Evolutionary conservation across 2,888 invertebrate genomes (phyloP).

Genomic region (Limulus polyphemus): DNA sequence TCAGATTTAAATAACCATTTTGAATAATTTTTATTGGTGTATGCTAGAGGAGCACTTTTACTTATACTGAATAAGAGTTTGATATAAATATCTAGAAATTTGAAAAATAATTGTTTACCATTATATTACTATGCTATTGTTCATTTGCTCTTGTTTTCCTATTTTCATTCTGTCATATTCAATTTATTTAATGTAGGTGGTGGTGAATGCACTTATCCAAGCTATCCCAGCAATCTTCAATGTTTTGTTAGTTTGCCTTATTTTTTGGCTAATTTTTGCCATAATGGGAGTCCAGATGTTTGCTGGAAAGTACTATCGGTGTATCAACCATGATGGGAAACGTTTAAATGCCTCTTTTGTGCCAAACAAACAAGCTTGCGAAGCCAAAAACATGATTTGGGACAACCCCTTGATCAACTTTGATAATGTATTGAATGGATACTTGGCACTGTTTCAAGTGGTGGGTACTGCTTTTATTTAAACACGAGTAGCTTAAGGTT

Average conservation of each 20-base stretch:
- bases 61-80: too few relatives aligned
- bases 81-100: too few relatives aligned
- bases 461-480: conserved; percentile 29
- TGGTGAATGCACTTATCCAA: conserved; percentile 96
- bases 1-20: too few relatives aligned
- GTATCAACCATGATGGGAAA: conserved; percentile 70
- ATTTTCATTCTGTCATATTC: too few relatives aligned
- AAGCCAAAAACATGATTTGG: conserved; percentile 69
- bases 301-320: conserved; percentile 91
- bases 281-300: conserved; percentile 98
- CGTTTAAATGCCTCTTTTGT: conserved; percentile 68
- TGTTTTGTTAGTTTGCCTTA: conserved; percentile 95
- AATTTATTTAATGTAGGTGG: conserved; percentile 53
- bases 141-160: too few relatives aligned
- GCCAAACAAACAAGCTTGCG: conserved; percentile 70
- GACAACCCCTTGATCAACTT: conserved; percentile 95
- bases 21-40: too few relatives aligned
- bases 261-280: conserved; percentile 99
- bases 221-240: conserved; percentile 99
- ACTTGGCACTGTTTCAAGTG: conserved; percentile 94
- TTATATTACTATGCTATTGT: too few relatives aligned
- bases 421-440: conserved; percentile 93
- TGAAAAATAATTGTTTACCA: too few relatives aligned
- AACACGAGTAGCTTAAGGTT: neutral
- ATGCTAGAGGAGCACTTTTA: too few relatives aligned